These are phyloP conservation scores for Nomada flava DNA, from an alignment of 2,888 invertebrate genomes.

Conservation along the genomic window DNA sequence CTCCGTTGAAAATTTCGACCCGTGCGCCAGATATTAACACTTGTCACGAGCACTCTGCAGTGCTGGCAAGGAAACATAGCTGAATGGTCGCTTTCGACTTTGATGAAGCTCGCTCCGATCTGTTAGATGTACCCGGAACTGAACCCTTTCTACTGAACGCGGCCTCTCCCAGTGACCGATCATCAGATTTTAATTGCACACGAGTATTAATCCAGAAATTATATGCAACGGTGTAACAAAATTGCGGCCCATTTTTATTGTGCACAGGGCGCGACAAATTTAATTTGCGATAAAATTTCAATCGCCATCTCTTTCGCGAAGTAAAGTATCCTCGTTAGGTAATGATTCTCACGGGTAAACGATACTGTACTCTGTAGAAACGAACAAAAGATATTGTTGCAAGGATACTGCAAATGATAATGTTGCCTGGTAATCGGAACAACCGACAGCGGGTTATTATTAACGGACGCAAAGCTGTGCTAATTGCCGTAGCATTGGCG, in stretches of 20 bases:
- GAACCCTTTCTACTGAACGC: not conserved
- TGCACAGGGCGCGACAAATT: no score
- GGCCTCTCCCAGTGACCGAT: conserved; percentile 1
- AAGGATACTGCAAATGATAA: not conserved
- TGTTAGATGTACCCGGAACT: conserved; percentile 20
- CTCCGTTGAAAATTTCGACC: conserved; percentile 54
- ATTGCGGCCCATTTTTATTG: no score
- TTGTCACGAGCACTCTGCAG: conserved; percentile 60
- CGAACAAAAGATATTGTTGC: no score
- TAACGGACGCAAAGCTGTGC: conserved; percentile 39
- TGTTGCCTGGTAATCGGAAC: not conserved
- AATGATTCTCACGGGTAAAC: no score
- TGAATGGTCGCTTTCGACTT: conserved; percentile 45
- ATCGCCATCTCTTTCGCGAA: no score
- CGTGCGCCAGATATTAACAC: conserved; percentile 59
- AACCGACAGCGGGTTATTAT: conserved; percentile 45
- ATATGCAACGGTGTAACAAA: not conserved
- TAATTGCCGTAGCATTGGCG: conserved; percentile 63
- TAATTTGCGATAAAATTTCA: no score
- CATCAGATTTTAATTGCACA: conserved; percentile 8
- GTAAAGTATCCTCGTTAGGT: not conserved
- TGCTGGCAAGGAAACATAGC: conserved; percentile 53
- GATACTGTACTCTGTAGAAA: no score
- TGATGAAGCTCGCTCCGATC: conserved; percentile 56
- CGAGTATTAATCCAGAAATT: conserved; percentile 1